Percentiles rank a stretch among this genome's conserved stretches.
These are phyloP conservation scores for Dolichopus griseipennis DNA, from an alignment of 2,888 invertebrate species.

Conservation along the genomic window DNA sequence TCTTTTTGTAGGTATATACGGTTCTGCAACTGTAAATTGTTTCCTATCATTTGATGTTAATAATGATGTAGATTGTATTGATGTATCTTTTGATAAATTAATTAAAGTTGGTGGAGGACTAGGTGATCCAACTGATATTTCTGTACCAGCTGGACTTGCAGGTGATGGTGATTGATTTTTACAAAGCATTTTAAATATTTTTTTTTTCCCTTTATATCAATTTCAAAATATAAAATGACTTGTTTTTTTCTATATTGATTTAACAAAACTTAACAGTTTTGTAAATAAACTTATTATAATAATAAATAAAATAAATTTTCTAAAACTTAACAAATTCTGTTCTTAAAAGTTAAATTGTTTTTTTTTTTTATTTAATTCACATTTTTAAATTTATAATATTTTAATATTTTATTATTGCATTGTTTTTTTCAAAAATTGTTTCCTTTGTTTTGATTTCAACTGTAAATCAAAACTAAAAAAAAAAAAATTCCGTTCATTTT, in stretches of 20 bases:
- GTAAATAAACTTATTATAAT: no score
- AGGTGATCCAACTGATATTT: constrained; percentile 43
- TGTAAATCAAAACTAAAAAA: no score
- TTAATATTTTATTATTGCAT: no score
- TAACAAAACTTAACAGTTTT: no score
- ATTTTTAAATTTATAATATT: not conserved
- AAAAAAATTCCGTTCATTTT: no score
- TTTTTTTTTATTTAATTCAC: not conserved
- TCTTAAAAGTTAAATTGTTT: not conserved
- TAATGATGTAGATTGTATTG: constrained; percentile 53
- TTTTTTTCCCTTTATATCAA: not conserved
- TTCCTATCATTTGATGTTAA: constrained; percentile 48
- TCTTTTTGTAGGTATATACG: constrained; percentile 56
- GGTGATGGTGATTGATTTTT: constrained; percentile 39
- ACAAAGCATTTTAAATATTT: constrained; percentile 35
- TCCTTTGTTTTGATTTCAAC: no score
- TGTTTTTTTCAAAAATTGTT: no score
- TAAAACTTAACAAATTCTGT: no score
- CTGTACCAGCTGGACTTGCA: constrained; percentile 43
- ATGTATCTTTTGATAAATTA: constrained; percentile 16
- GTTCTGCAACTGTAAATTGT: not conserved
- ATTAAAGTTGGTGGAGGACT: constrained; percentile 28
- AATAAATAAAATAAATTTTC: no score
- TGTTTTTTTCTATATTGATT: no score
- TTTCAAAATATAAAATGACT: not conserved